phyloP scores from a whole-genome alignment of 2,113 vertebrate genomes.

The Myrmecophaga tridactyla region DNA sequence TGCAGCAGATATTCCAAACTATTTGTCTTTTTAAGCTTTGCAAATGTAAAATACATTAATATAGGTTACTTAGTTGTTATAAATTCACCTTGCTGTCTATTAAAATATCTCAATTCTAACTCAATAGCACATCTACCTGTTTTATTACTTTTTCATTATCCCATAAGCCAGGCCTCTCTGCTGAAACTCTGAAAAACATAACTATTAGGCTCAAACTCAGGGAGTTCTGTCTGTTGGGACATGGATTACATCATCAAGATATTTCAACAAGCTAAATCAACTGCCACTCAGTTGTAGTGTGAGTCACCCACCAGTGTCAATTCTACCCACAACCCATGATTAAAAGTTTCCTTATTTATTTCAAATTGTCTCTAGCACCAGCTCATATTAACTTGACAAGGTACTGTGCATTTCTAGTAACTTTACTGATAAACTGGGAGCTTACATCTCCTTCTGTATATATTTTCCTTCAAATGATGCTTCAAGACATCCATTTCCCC shows the following conservation, averaged over 20 bases:
- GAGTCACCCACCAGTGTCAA: not conserved
- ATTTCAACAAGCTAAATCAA: constrained; percentile 29
- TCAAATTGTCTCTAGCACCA: constrained; percentile 34
- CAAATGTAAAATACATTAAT: constrained; percentile 73
- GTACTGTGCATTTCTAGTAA: constrained; percentile 15
- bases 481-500: constrained; percentile 23
- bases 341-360: constrained; percentile 39
- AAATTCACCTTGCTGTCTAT: constrained; percentile 68
- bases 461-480: constrained; percentile 50
- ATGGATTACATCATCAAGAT: constrained; percentile 35
- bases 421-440: not conserved
- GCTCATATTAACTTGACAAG: constrained; percentile 24
- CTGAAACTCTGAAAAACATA: constrained; percentile 48
- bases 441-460: not conserved
- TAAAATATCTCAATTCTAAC: constrained; percentile 64
- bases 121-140: constrained; percentile 52
- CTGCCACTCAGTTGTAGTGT: not conserved
- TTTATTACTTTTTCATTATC: constrained; percentile 74
- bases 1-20: constrained; percentile 24
- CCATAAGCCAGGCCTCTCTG: constrained; percentile 62
- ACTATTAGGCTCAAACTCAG: constrained; percentile 37
- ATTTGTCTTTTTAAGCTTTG: constrained; percentile 71
- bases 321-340: not conserved
- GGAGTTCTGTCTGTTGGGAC: constrained; percentile 15
- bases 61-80: constrained; percentile 61